Evolutionary conservation across 1,140 invertebrate genomes (phyloP).

Genomic region (Dreissena polymorpha): DNA sequence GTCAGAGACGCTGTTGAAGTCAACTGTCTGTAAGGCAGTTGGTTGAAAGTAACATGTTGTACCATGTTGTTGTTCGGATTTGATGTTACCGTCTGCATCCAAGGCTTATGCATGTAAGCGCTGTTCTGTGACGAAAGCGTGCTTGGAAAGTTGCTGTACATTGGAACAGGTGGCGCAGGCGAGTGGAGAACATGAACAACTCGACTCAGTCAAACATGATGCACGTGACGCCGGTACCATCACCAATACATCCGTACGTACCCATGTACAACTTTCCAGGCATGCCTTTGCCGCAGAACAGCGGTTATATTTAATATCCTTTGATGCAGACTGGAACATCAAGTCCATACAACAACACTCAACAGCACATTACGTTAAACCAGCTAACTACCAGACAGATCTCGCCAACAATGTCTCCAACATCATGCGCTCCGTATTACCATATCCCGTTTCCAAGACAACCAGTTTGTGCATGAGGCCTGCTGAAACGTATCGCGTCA

Average conservation of each 20-base stretch:
- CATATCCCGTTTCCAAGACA: not conserved
- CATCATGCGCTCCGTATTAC: no score
- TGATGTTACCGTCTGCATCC: constrained; percentile 10
- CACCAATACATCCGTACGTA: constrained; percentile 4
- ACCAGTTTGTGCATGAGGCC: not conserved
- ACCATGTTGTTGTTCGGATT: not conserved
- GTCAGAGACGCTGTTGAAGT: not conserved
- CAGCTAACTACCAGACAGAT: no score
- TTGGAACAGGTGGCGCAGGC: no score
- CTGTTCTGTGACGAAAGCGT: not conserved
- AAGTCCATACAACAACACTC: not conserved
- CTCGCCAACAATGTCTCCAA: no score
- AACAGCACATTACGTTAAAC: not conserved
- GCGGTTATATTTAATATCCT: not conserved
- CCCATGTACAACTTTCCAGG: constrained; percentile 11
- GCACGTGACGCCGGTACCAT: constrained; percentile 1
- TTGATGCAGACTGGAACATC: constrained; percentile 9
- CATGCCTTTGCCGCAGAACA: not conserved
- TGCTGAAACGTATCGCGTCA: not conserved
- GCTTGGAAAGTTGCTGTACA: constrained; percentile 9
- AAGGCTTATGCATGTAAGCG: not conserved
- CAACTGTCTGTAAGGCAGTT: not conserved
- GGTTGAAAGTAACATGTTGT: not conserved
- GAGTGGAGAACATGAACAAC: no score
- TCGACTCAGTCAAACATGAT: constrained; percentile 50